These are phyloP conservation scores for Nebria brevicollis DNA, from an alignment of 2,888 invertebrate genomes.

Conservation along the genomic window DNA sequence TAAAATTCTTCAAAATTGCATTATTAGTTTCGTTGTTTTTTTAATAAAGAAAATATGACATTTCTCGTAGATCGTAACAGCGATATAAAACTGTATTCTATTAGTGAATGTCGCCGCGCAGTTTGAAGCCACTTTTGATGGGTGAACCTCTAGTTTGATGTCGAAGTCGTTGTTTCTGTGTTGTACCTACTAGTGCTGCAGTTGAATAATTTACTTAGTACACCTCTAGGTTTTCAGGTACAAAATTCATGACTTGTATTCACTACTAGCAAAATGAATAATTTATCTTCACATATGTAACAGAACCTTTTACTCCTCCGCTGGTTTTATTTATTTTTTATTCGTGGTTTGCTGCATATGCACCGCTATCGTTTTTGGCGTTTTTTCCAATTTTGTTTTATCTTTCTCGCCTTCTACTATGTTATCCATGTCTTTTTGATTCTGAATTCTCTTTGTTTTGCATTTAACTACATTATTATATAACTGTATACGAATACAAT, in stretches of 20 bases:
- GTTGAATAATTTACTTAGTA: slow-evolving; percentile 29
- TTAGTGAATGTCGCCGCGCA: neutral
- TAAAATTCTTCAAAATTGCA: no score
- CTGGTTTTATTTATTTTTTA: neutral
- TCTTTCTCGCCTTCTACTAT: neutral
- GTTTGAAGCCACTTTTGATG: neutral
- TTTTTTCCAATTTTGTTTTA: neutral
- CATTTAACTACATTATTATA: no score
- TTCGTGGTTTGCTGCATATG: neutral
- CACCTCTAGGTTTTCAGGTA: slow-evolving; percentile 17
- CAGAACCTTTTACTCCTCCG: neutral
- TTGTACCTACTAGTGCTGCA: neutral
- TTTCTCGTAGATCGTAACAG: neutral
- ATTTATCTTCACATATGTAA: slow-evolving; percentile 7
- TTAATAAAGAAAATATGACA: no score
- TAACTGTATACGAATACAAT: no score
- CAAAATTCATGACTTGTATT: slow-evolving; percentile 39
- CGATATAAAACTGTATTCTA: neutral
- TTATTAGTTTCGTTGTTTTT: no score
- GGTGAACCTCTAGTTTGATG: neutral
- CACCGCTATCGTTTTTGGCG: neutral
- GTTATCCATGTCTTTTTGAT: neutral
- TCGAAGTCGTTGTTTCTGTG: neutral
- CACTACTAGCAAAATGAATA: slow-evolving; percentile 34
- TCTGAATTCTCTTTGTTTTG: no score